phyloP scores from a whole-genome alignment of 2,797 vertebrate genomes.

The Sylvilagus floridanus region DNA sequence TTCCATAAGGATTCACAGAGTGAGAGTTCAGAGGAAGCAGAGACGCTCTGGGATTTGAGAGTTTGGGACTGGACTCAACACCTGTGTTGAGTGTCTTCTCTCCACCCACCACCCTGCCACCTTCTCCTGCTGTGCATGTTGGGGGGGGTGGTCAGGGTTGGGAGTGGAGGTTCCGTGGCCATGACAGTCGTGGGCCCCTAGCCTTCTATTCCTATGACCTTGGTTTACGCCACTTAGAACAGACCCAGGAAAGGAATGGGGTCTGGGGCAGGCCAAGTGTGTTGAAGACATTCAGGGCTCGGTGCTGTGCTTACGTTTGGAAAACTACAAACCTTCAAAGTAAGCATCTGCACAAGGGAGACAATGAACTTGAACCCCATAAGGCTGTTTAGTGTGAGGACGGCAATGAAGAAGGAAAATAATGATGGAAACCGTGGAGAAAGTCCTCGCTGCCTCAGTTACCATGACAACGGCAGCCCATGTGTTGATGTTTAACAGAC shows the following conservation, averaged over 20 bases:
- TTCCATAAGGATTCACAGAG: neutral
- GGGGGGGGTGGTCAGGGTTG: no score
- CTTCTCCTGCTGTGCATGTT: neutral
- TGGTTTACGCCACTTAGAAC: neutral
- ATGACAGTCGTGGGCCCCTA: neutral
- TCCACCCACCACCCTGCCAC: neutral
- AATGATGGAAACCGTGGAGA: neutral
- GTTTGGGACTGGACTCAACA: neutral
- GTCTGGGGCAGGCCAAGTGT: neutral
- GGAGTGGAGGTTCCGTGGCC: neutral
- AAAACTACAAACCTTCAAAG: neutral
- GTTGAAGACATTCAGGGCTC: neutral
- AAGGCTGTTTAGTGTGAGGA: neutral
- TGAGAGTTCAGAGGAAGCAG: neutral
- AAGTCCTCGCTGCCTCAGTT: neutral
- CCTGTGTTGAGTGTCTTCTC: neutral
- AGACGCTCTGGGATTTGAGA: neutral
- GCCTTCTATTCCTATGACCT: neutral
- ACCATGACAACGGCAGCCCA: neutral
- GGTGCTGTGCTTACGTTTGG: neutral
- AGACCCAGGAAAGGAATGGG: neutral
- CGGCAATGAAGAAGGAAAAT: neutral
- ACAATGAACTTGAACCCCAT: neutral
- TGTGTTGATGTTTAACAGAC: neutral
- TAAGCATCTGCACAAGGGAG: constrained; percentile 41